Conservation (phyloP, 1,140 invertebrate genomes). For the Chrysomallon squamiferum region DNA sequence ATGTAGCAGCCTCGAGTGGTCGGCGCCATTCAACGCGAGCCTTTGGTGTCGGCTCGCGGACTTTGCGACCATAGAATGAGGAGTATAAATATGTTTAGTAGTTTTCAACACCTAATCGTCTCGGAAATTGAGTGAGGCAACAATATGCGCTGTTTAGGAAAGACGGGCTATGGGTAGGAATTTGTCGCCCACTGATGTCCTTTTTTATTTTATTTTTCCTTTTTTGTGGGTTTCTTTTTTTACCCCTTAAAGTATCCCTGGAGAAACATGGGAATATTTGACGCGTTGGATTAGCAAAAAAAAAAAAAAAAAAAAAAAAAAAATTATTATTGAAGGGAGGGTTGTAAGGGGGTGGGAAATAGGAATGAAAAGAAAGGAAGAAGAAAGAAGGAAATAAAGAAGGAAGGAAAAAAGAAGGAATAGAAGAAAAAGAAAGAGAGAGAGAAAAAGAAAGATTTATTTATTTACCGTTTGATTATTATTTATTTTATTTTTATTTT, state of each 20-base stretch:
- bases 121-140: neutral
- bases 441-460: constrained; percentile 10
- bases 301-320: constrained; percentile 6
- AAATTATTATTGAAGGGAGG: neutral
- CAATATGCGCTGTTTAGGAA: constrained; percentile 1
- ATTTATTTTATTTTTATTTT: too few relatives aligned
- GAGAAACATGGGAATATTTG: too few relatives aligned
- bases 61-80: neutral
- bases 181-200: too few relatives aligned
- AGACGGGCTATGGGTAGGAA: too few relatives aligned
- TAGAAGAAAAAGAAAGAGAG: constrained; percentile 3
- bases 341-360: neutral
- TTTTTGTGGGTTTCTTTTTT: too few relatives aligned
- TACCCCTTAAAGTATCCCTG: too few relatives aligned
- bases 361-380: neutral
- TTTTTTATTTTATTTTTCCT: too few relatives aligned
- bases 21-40: neutral
- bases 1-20: constrained; percentile 4
- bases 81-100: constrained; percentile 23
- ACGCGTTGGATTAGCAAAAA: neutral
- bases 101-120: constrained; percentile 19
- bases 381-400: neutral
- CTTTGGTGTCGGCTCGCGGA: neutral
- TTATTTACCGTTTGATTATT: too few relatives aligned
- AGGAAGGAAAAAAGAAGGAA: neutral